Conservation (phyloP, 2,797 vertebrate species). For the Crenuchus spilurus region DNA sequence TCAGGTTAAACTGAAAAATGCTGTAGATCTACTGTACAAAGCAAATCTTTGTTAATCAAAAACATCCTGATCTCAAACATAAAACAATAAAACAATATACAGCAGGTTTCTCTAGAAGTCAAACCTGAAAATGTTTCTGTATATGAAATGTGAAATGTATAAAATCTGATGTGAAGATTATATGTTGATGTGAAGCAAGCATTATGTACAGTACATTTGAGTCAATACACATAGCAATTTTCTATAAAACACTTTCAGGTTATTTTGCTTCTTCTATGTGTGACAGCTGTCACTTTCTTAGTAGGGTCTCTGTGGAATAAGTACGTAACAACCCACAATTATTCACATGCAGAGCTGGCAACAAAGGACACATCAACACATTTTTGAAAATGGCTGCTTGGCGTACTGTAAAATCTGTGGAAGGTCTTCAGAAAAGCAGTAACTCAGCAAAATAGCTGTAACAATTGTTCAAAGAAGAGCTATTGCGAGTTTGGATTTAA, state of each 20-base stretch:
- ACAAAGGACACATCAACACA: slow-evolving; percentile 55
- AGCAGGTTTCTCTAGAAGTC: no score
- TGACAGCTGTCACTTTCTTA: slow-evolving; percentile 48
- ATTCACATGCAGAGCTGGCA: slow-evolving; percentile 48
- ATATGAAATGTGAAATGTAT: no score
- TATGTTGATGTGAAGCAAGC: not conserved
- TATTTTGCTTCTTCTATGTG: slow-evolving; percentile 8
- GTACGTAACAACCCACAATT: slow-evolving; percentile 53
- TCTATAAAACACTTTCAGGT: slow-evolving; percentile 32
- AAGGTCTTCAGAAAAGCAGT: slow-evolving; percentile 39
- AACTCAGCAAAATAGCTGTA: slow-evolving; percentile 9
- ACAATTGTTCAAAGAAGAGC: slow-evolving; percentile 36
- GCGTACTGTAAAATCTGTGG: slow-evolving; percentile 36
- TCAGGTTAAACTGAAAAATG: no score
- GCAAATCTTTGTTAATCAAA: no score
- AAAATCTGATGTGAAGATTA: slow-evolving; percentile 6
- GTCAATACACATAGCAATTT: slow-evolving; percentile 51
- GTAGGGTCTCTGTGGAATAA: slow-evolving; percentile 41
- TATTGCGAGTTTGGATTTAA: slow-evolving; percentile 40
- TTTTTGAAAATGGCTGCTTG: slow-evolving; percentile 46
- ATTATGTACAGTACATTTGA: slow-evolving; percentile 29
- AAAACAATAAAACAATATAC: no score
- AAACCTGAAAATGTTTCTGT: no score
- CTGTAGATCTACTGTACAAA: no score
- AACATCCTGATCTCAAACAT: no score